A percentile compares a stretch with the other conserved stretches of the same genome.
Conservation (phyloP, 2,888 invertebrate genomes). For the Caradrina clavipalpis region DNA sequence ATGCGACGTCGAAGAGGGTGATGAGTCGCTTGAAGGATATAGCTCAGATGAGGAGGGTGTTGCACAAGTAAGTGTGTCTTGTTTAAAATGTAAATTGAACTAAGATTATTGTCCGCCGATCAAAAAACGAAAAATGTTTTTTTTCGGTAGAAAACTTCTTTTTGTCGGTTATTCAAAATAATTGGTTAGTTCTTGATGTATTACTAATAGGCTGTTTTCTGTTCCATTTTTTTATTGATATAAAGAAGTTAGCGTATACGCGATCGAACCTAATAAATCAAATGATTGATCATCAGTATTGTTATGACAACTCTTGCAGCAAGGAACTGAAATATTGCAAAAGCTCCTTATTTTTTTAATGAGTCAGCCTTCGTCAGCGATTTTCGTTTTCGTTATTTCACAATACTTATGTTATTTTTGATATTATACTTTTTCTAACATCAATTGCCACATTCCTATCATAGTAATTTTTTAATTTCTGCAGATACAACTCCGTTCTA, state of each 20-base stretch:
- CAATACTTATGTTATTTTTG: not conserved
- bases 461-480: constrained; percentile 6
- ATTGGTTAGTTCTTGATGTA: no score
- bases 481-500: constrained; percentile 87
- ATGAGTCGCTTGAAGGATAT: constrained; percentile 81
- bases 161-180: no score
- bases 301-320: no score
- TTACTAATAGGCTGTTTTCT: no score
- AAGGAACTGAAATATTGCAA: not conserved
- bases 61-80: constrained; percentile 78
- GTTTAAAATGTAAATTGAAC: no score
- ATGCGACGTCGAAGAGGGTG: constrained; percentile 73
- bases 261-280: no score
- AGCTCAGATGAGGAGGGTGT: constrained; percentile 80
- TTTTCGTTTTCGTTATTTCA: not conserved
- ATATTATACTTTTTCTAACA: not conserved
- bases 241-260: no score
- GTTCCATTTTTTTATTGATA: no score
- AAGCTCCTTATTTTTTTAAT: not conserved
- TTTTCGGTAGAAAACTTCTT: no score
- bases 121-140: no score
- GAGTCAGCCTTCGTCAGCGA: not conserved
- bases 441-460: not conserved
- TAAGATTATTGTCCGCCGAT: no score
- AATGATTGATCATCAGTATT: no score